Base-by-base conservation (phyloP, 2,888 invertebrate genomes). In the Heliothis peltigera region DNA sequence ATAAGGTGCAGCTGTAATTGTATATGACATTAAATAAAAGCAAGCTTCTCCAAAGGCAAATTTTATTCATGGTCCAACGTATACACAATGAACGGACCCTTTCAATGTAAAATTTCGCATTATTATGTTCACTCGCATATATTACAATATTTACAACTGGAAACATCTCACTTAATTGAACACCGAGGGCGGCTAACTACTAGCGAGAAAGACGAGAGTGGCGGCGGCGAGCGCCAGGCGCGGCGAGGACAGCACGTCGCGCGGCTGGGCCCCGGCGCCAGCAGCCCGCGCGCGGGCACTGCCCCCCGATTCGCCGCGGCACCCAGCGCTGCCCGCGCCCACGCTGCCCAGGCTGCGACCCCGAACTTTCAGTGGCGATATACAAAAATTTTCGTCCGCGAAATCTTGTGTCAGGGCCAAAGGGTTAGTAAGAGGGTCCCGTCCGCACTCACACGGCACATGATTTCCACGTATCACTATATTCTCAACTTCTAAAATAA, bases 361-460 rank as follows among this genome's bases (percentile, higher is more conserved):
- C 77, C 98, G 98, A 75, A 97, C 96, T 88, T 98, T 97, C 80
- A 98, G 93, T 64, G 98, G 98, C 18, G 98, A 98, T 86, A 98
- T 98, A 93, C 98, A 98, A 89, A 96, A 97, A 91, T 98, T 98
- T 81, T 96, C 96, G 63, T 96, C 95, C 67, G 96, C 95, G 84
- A 98, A 97, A 65, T 97, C 96, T 64, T 91, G 91, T 54, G 93
- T 92, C 69, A 97, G 96, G 21, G 97, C 97, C 72, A 98, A 92
- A 42, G 98, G 97, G 70, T 97, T 97, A 61, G 96, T 96, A 58
- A 98, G 93, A 35, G 98, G 96, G 63, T 97, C 96, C 84, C 97
- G 97, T 80, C 97, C 98, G 85, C 98, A 98, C 90, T 98, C 98
- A 89, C 98, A 98, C 2, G 98, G 98, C 87, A 98, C 97, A 86